Conservation (phyloP, 2,888 invertebrate genomes). For the Drosophila limbata region DNA sequence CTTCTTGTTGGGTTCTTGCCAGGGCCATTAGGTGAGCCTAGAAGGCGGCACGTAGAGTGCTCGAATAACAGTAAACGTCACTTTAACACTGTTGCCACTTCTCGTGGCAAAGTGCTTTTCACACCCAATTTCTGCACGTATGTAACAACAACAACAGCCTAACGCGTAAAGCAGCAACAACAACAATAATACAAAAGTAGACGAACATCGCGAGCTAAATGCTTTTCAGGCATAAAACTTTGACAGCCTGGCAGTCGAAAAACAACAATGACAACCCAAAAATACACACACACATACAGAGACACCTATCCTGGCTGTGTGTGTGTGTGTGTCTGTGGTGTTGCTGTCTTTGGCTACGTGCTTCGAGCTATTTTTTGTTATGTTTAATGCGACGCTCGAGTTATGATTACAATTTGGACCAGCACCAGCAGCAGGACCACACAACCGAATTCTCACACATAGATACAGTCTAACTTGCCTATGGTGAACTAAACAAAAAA, state of each 20-base stretch:
- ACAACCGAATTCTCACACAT: constrained; percentile 20
- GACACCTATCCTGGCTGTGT: constrained; percentile 5
- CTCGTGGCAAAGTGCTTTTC: constrained; percentile 70
- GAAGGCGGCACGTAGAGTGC: constrained; percentile 34
- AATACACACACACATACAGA: constrained; percentile 19
- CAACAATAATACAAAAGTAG: constrained; percentile 39
- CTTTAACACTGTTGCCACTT: constrained; percentile 51
- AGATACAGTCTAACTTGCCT: neutral
- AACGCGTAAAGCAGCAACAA: constrained; percentile 7
- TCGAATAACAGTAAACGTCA: constrained; percentile 75
- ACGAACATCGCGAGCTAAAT: constrained; percentile 62
- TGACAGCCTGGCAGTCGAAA: constrained; percentile 44
- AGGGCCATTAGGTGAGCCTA: constrained; percentile 18
- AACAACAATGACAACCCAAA: constrained; percentile 35
- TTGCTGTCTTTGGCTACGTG: constrained; percentile 62
- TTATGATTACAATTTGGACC: constrained; percentile 75
- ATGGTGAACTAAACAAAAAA: neutral
- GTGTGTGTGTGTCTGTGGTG: neutral
- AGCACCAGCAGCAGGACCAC: constrained; percentile 12
- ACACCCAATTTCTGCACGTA: constrained; percentile 73
- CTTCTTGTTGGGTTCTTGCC: neutral
- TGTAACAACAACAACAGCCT: constrained; percentile 46
- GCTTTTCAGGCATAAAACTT: constrained; percentile 68
- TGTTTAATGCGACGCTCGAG: constrained; percentile 74
- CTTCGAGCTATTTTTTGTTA: constrained; percentile 77